Conservation (phyloP, 2,888 invertebrate genomes). For the Trissolcus japonicus region DNA sequence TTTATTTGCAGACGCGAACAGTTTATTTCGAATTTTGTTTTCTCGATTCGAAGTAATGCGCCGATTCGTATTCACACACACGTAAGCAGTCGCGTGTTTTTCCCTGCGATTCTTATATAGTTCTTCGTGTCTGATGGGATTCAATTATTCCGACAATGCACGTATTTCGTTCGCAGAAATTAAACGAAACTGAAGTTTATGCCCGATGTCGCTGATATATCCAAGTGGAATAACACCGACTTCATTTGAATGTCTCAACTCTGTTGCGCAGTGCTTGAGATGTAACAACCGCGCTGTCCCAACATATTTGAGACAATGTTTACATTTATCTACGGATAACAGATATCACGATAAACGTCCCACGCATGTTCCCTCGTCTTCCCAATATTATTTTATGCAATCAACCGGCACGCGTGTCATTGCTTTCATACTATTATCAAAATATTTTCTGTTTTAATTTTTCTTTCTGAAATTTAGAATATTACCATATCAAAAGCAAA, state of each 20-base stretch:
- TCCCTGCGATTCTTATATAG: slow-evolving; percentile 3
- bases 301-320: slow-evolving; percentile 53
- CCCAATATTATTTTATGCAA: slow-evolving; percentile 46
- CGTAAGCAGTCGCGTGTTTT: background rate
- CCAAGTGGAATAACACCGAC: slow-evolving; percentile 35
- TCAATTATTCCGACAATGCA: slow-evolving; percentile 34
- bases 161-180: slow-evolving; percentile 26
- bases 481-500: no score
- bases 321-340: slow-evolving; percentile 53
- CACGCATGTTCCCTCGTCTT: slow-evolving; percentile 30
- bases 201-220: slow-evolving; percentile 30
- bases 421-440: no score
- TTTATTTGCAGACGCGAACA: no score
- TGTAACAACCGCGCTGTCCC: slow-evolving; percentile 35
- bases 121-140: slow-evolving; percentile 15
- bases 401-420: slow-evolving; percentile 44
- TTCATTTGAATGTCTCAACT: slow-evolving; percentile 52
- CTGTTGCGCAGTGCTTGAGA: slow-evolving; percentile 32
- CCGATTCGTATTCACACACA: no score
- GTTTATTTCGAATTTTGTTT: background rate
- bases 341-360: slow-evolving; percentile 51
- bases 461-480: no score
- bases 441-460: no score
- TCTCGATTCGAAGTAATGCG: background rate
- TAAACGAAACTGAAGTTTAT: slow-evolving; percentile 36